Base-by-base conservation (phyloP, 1,140 invertebrate species). In the Drosophila tristis region DNA sequence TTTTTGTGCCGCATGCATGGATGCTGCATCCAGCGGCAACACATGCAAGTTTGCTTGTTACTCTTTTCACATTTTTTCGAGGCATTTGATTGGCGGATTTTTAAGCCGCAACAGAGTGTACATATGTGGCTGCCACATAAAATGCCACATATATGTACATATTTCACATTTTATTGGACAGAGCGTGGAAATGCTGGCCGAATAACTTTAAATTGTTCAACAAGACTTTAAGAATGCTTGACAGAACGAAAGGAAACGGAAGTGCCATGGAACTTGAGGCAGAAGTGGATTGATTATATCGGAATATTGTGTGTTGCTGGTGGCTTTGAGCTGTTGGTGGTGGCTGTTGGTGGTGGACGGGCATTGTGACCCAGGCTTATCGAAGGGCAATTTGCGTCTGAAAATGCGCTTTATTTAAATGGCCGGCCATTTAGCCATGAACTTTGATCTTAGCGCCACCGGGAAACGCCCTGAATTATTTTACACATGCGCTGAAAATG, bases 371-470 rank as follows among this genome's bases (percentile, higher is more conserved):
- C 35, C 31, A 16, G 42, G 53, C 45, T 58, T 70, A 71, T 70
- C 45, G 53, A 39, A 57, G 54, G 11, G 51, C 67, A 70, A 58
- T 70, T 70, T 70, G 51, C 25, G 35, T 11, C 35, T 7, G 26
- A 29, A 26, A 58, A 70, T 49, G 44, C 45, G 26, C 15, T 68
- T 50, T 70, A 70, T 70, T 70, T 58, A 56, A 71, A 70, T 58
- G 29, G 67, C 25, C 51, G 13, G 64, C 65, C 39, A 70, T 70
- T 70, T 2, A 44, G 20, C 65, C 64, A n/a, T 70, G 67, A 71
- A 50, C 67, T 49, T 70, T 50, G 47, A 31, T 66, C 51, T 42
- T 23, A 5, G 31, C 31, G 15, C 6, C 48, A 31, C 11, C 5
- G 4, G 11, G 35, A 13, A 39, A 39, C 16, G 51, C 29, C 15